Evolutionary conservation across 1,140 invertebrate species (phyloP), one percentile per base, ranked within the genome.

Genomic region (Theocolax elegans): DNA sequence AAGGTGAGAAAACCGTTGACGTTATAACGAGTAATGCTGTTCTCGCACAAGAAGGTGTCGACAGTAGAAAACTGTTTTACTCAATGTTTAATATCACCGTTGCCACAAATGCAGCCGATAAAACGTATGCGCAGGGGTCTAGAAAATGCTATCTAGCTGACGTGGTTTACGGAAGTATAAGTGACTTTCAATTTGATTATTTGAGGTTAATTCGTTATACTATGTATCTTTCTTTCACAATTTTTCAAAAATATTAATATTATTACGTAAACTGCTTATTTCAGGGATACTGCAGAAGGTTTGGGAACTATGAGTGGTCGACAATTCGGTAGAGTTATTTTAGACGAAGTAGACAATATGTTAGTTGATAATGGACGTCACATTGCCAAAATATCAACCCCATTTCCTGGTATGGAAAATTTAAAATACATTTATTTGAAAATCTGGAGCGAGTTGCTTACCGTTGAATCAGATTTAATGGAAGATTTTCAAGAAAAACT

Each of bases 281-380:
- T 27, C 7, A 64, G 68, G 25, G 78, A 80, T 46, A 65, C 69
- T 8, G 79, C 79, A 21, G 79, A 80, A 49, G 68, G 73, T 3
- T 67, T 76, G 27, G 78, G 77, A 17, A 77, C 70, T 9, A 31
- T 74, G 13, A 73, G 74, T 19, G 72, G 76, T 49, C 74, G 75
- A 42, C 68, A 60, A 15, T 79, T 78, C 59, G 68, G 71, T 17
- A 75, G 75, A 38, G 68, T 81, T 0, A 78, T 83, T 10, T 63
- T 84, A 10, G 83, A 84, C 66, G 83, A 84, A 63, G 81, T 84
- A 7, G 83, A 84, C 48, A 83, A 79, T 29, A 81, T 84, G 81
- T 62, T 83, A 19, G 74, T 84, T 0, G 82, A 84, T 58, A 81
- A 81, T 48, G 81, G 79, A 2, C 76, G 76, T 19, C 78, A 80